Evolutionary conservation across 2,797 vertebrate genomes (phyloP), one percentile per base, ranked within the genome.

Genomic region (Sebastes trivittatus): DNA sequence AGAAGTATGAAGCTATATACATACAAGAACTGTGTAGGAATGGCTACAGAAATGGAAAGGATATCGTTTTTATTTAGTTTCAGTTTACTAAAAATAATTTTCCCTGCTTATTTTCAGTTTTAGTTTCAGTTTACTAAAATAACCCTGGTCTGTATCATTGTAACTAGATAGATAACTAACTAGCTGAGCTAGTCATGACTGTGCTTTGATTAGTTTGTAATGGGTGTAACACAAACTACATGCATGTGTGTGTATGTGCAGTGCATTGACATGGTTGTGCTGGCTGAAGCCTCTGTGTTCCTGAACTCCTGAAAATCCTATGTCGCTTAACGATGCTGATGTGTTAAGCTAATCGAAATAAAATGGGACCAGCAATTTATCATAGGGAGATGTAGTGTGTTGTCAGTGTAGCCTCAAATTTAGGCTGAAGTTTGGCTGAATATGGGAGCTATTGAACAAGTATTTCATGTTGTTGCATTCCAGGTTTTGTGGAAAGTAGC

Each of bases 221-320:
- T 61, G 3, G 18, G 18, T 32, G 59, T 32, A 32, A 32, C 29
- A n/a, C 10, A n/a, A 63, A 63, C 61, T 64, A 16, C 36, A 23
- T 64, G 62, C 34, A 25, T 22, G 22, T 11, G 32, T 62, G 18
- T n/a, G 20, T 52, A 3, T 49, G 46, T 63, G 36, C 36, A 65
- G 36, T 42, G 32, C n/a, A 14, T 11, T 38, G 13, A 23, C 61
- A 16, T 9, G n/a, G 61, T 22, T 64, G n/a, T 25, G 61, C n/a
- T 38, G n/a, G 34, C 61, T 52, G 49, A 0, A 52, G 20, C 18
- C 0, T 52, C 49, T 1, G 2, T 1, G 1, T n/a, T 52, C 16
- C 0, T 46, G 42, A 18, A 46, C 42, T 18, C 6, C 42, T 46
- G 42, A 18, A 46, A 63, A 63, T 23, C 32, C 1, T 9, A 7